Evolutionary conservation across 2,888 invertebrate species (phyloP).

Genomic region (Coleophora flavipennella): DNA sequence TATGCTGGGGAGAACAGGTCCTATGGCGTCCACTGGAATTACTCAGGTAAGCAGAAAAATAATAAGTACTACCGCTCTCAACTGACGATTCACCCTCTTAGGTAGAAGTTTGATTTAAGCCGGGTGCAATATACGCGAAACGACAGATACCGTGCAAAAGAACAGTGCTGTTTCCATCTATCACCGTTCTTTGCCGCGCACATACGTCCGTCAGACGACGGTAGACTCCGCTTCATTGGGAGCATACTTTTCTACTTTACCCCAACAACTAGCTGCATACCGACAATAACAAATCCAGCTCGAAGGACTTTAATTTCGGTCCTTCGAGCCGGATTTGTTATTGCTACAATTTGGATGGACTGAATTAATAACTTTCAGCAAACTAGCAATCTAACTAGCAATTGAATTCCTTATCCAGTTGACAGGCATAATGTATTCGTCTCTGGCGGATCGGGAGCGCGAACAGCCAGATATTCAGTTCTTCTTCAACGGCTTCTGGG

Average conservation of each 20-base stretch:
- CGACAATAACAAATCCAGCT: no score
- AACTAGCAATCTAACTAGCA: not conserved
- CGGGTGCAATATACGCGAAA: no score
- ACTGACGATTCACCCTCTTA: no score
- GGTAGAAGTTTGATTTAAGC: no score
- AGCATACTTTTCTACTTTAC: not conserved
- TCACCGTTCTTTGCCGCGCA: no score
- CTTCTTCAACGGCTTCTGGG: slow-evolving; percentile 77
- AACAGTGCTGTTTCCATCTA: no score
- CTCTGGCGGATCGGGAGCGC: slow-evolving; percentile 61
- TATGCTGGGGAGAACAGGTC: slow-evolving; percentile 65
- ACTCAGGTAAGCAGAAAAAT: slow-evolving; percentile 61
- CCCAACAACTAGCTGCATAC: not conserved
- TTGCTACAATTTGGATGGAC: not conserved
- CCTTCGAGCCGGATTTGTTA: no score
- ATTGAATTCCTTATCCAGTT: slow-evolving; percentile 25
- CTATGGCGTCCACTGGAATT: slow-evolving; percentile 75
- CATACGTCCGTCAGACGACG: no score
- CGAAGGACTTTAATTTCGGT: no score
- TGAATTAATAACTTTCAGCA: not conserved
- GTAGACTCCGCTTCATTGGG: not conserved
- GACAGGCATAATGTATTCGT: slow-evolving; percentile 74
- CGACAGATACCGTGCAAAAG: no score
- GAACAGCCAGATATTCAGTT: slow-evolving; percentile 76
- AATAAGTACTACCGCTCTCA: no score